Base-by-base conservation (phyloP, 2,797 vertebrate genomes). In the Gymnodraco acuticeps region DNA sequence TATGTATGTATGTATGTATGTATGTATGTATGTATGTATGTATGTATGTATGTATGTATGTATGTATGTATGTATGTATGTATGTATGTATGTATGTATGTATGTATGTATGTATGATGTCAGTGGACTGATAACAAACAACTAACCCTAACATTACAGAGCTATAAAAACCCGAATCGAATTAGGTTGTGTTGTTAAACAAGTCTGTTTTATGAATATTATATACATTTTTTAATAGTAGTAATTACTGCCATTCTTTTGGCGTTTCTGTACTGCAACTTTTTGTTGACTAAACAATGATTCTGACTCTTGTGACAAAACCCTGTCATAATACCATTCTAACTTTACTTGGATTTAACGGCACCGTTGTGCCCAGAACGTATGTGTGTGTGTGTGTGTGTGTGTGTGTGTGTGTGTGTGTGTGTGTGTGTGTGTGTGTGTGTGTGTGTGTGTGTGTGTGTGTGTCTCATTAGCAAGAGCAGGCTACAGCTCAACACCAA, bases 401-500 rank as follows among this genome's bases (percentile, higher is more conserved):
- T 19, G 19, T n/a, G n/a, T n/a, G 2, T 20, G 20, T 20, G 20
- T 20, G 20, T 20, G 20, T 20, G 20, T 20, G 20, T 20, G 20
- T 20, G 2, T 20, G 2, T 2, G 20, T 20, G 20, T 2, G 20
- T 20, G 20, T 20, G 20, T 20, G 20, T 20, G 20, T 20, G 20
- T 20, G 20, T 20, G 20, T 20, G 20, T 2, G 2, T 20, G 20
- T 20, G 69, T 23, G 23, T 81, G 19, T 65, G 64, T 38, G 58
- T 62, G 70, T 72, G 66, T 63, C 84, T 84, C 78, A 78, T 89
- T 85, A 86, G 78, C 78, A 16, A 68, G 10, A 23, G 62, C 73
- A 38, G 65, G 63, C 62, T 51, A 15, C 43, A 45, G 73, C 55
- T 66, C 50, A 51, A 75, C 53, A 68, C 73, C 60, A 62, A 27